These are phyloP conservation scores for Dynastes grantii DNA, from an alignment of 2,888 invertebrate genomes.

Conservation along the genomic window DNA sequence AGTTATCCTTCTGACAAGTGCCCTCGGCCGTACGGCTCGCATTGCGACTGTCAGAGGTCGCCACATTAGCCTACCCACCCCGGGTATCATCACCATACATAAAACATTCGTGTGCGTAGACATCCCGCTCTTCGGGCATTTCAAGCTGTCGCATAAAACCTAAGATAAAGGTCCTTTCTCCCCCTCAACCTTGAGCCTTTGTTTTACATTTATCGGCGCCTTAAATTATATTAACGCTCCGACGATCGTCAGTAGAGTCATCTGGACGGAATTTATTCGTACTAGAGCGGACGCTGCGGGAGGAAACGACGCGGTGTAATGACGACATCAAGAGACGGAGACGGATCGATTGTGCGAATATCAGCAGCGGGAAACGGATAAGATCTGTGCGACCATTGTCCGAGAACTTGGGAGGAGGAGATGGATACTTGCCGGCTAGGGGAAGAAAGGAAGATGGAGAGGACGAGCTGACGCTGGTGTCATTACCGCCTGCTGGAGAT, in stretches of 20 bases:
- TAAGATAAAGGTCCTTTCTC: constrained; percentile 3
- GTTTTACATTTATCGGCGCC: constrained; percentile 38
- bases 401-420: background rate
- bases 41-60: background rate
- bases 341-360: constrained; percentile 22
- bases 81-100: background rate
- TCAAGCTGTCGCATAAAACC: constrained; percentile 11
- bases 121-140: background rate
- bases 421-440: background rate
- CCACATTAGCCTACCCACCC: background rate
- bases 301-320: background rate
- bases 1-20: background rate
- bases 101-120: background rate
- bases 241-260: constrained; percentile 30
- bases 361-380: background rate
- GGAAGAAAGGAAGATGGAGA: background rate
- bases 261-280: constrained; percentile 32
- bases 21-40: background rate
- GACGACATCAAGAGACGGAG: constrained; percentile 10
- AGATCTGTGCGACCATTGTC: constrained; percentile 31
- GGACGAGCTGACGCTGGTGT: background rate
- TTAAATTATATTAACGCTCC: constrained; percentile 31
- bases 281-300: background rate
- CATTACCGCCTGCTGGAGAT: constrained; percentile 8
- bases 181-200: background rate